Conservation (phyloP, 2,888 invertebrate species). For the Meiosimyza platycephala region DNA sequence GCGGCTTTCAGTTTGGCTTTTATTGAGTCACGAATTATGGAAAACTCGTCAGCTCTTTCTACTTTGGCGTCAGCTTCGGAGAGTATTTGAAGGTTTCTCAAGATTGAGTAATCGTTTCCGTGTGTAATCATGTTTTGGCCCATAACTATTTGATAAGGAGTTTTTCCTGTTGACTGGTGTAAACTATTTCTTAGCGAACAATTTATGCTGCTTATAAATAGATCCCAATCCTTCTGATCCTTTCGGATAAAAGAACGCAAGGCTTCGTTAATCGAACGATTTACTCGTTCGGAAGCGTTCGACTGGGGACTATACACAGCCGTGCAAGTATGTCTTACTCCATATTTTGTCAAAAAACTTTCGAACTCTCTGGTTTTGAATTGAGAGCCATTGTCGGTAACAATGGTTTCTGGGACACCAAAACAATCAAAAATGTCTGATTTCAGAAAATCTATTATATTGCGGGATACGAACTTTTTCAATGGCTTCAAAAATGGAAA, state of each 20-base stretch:
- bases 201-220: slow-evolving; percentile 14
- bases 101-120: background rate
- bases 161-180: slow-evolving; percentile 9
- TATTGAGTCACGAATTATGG: slow-evolving; percentile 10
- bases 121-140: slow-evolving; percentile 19
- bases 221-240: slow-evolving; percentile 20
- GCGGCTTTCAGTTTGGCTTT: background rate
- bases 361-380: background rate
- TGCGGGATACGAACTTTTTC: slow-evolving; percentile 14
- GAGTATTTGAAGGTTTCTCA: slow-evolving; percentile 12
- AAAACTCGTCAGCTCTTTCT: slow-evolving; percentile 4
- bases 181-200: slow-evolving; percentile 10
- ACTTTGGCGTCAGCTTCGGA: slow-evolving; percentile 9
- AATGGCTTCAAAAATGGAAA: slow-evolving; percentile 29
- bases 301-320: slow-evolving; percentile 2
- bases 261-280: slow-evolving; percentile 14
- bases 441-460: slow-evolving; percentile 22
- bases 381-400: slow-evolving; percentile 48
- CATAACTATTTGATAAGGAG: slow-evolving; percentile 21
- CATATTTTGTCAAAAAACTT: background rate
- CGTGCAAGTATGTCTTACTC: slow-evolving; percentile 1
- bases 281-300: background rate
- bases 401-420: slow-evolving; percentile 46
- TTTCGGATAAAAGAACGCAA: background rate
- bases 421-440: slow-evolving; percentile 46